Evolutionary conservation across 2,888 invertebrate species (phyloP).

Genomic region (Periphyllus acericola): DNA sequence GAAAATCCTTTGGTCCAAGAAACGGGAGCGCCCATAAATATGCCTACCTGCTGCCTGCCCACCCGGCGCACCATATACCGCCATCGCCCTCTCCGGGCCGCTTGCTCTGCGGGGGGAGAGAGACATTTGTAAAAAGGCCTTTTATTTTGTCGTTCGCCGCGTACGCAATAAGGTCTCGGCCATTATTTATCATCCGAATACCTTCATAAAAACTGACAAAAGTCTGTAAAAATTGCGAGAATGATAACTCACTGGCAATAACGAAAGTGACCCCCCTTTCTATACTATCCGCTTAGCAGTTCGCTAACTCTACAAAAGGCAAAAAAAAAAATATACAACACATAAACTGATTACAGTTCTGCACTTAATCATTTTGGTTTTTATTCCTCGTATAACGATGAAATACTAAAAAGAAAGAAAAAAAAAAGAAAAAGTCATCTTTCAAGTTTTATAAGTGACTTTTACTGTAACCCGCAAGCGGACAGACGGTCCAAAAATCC

Average conservation of each 20-base stretch:
- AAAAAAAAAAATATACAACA: slow-evolving; percentile 31
- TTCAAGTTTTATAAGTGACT: slow-evolving; percentile 57
- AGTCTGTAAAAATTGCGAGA: slow-evolving; percentile 59
- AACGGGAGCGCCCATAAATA: slow-evolving; percentile 56
- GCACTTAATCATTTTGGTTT: slow-evolving; percentile 62
- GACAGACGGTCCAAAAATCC: slow-evolving; percentile 24
- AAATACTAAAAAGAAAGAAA: slow-evolving; percentile 44
- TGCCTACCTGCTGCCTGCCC: slow-evolving; percentile 43
- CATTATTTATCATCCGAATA: slow-evolving; percentile 60
- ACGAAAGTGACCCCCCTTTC: slow-evolving; percentile 43
- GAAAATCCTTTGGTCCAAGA: slow-evolving; percentile 60
- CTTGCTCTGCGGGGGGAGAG: neutral
- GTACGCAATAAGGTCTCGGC: slow-evolving; percentile 55
- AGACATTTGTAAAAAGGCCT: slow-evolving; percentile 61
- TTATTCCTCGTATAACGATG: slow-evolving; percentile 46
- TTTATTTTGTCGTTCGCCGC: slow-evolving; percentile 52
- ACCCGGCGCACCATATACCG: neutral
- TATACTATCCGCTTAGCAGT: slow-evolving; percentile 25
- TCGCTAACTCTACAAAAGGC: slow-evolving; percentile 44
- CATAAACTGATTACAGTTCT: slow-evolving; percentile 58
- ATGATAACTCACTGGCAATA: slow-evolving; percentile 61
- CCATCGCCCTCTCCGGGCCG: neutral
- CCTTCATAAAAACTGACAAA: slow-evolving; percentile 62
- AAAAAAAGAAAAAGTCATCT: slow-evolving; percentile 18
- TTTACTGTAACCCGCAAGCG: slow-evolving; percentile 31